These are phyloP conservation scores for Drosophila glabriapex DNA, from an alignment of 2,888 invertebrate species.

Conservation along the genomic window DNA sequence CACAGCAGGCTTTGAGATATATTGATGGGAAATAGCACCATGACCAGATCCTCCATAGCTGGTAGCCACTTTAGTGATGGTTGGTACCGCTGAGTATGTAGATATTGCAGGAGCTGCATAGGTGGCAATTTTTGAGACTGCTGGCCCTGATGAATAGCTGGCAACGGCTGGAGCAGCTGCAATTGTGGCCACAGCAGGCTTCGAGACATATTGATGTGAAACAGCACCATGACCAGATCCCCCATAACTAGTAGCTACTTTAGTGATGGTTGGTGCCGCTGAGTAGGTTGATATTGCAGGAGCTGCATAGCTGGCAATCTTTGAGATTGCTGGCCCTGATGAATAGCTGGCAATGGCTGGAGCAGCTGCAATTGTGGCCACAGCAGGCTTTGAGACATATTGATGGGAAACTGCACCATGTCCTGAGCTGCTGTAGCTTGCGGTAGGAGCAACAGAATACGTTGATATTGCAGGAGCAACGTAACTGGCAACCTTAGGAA, in stretches of 20 bases:
- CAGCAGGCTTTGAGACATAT: slow-evolving; percentile 66
- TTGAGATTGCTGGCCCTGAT: slow-evolving; percentile 35
- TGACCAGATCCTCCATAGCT: neutral
- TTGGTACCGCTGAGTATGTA: too few relatives aligned
- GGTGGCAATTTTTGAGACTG: slow-evolving; percentile 6
- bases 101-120: too few relatives aligned
- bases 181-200: slow-evolving; percentile 38
- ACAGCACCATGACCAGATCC: too few relatives aligned
- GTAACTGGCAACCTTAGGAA: slow-evolving; percentile 53
- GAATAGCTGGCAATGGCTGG: too few relatives aligned
- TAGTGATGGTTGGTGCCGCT: too few relatives aligned
- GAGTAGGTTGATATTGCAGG: too few relatives aligned
- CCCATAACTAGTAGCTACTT: fast-evolving
- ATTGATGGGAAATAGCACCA: slow-evolving; percentile 32
- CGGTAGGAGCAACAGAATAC: slow-evolving; percentile 57
- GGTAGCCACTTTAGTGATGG: too few relatives aligned
- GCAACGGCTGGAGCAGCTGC: too few relatives aligned
- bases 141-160: slow-evolving; percentile 20
- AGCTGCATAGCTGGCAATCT: too few relatives aligned
- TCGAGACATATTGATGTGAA: slow-evolving; percentile 64
- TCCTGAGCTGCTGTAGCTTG: slow-evolving; percentile 31
- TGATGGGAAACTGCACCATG: slow-evolving; percentile 54
- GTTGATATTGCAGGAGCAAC: slow-evolving; percentile 56
- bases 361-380: too few relatives aligned
- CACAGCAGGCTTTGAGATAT: slow-evolving; percentile 69